These are phyloP conservation scores for Hucho hucho DNA, from an alignment of 2,113 vertebrate genomes.

Conservation along the genomic window DNA sequence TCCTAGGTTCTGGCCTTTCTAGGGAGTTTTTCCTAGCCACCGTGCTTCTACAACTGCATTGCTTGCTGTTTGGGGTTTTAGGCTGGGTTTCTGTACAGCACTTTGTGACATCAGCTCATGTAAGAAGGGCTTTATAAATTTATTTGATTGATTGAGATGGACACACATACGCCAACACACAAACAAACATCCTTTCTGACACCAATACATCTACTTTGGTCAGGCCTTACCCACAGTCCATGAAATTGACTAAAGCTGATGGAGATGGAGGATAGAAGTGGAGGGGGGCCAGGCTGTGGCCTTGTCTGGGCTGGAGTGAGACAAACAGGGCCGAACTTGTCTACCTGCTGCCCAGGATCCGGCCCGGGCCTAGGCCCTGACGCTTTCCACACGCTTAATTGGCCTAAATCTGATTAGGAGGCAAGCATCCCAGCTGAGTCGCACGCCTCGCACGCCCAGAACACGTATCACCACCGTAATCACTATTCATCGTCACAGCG, in stretches of 20 bases:
- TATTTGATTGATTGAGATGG: no score
- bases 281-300: not conserved
- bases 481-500: not conserved
- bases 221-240: not conserved
- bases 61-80: no score
- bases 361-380: not conserved
- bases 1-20: no score
- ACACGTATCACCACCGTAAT: not conserved
- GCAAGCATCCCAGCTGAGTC: conserved; percentile 2
- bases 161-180: conserved; percentile 1
- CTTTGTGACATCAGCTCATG: no score
- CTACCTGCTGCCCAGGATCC: not conserved
- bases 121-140: no score
- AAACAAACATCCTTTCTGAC: not conserved
- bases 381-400: not conserved
- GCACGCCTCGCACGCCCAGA: not conserved
- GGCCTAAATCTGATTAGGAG: not conserved
- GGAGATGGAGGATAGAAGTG: not conserved
- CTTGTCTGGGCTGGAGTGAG: conserved; percentile 1
- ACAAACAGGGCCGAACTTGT: not conserved
- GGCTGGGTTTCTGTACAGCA: no score
- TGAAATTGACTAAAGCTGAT: not conserved
- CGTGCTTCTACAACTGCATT: no score
- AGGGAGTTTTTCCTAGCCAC: no score
- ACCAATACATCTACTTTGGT: not conserved